A percentile compares a stretch with the other conserved stretches of the same genome.
These are phyloP conservation scores for Aphaenogaster floridana DNA, from an alignment of 1,140 invertebrate species.

Conservation along the genomic window DNA sequence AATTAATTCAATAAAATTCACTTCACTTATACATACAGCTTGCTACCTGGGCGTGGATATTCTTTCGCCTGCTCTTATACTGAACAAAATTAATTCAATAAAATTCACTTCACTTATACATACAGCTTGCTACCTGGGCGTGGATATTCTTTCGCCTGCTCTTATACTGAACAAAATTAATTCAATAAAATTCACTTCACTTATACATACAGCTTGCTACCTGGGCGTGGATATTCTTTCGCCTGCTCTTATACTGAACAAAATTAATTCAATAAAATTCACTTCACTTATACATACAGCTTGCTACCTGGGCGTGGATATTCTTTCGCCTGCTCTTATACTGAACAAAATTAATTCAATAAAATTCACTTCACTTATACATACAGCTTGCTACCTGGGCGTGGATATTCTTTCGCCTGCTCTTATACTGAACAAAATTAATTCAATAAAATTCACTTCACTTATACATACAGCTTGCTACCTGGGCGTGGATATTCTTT, in stretches of 20 bases:
- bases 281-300: neutral
- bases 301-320: neutral
- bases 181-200: neutral
- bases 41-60: neutral
- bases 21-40: neutral
- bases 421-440: neutral
- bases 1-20: neutral
- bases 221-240: neutral
- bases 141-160: neutral
- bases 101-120: neutral
- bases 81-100: neutral
- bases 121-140: neutral
- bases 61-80: neutral
- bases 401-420: neutral
- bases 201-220: neutral
- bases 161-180: neutral
- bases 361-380: neutral
- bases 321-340: neutral
- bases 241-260: neutral
- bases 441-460: neutral
- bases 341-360: neutral
- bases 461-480: neutral
- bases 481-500: neutral
- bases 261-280: neutral
- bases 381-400: neutral